phyloP scores from a whole-genome alignment of 64 coral and sea anemone species.

The Anthopleura sola region DNA sequence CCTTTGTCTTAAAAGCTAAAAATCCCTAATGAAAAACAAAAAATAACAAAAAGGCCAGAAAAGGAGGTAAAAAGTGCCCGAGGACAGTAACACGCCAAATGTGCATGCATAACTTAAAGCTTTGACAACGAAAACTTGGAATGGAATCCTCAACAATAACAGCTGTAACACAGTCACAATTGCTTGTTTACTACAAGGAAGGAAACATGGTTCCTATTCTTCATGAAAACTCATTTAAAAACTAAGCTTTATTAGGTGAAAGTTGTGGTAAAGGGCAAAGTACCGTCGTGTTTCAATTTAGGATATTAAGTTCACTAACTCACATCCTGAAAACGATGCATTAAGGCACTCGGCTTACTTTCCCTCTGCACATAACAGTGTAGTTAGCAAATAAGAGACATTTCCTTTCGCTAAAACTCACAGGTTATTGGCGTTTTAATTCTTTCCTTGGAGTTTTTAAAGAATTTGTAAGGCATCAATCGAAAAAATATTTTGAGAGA shows the following conservation, averaged over 20 bases:
- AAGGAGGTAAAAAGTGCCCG: background rate
- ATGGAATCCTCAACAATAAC: background rate
- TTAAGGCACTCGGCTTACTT: constrained; percentile 16
- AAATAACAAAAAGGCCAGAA: background rate
- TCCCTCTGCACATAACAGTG: background rate
- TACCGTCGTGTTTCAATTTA: constrained; percentile 13
- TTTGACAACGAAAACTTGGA: background rate
- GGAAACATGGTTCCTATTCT: background rate
- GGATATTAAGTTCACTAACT: constrained; percentile 19
- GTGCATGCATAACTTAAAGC: background rate
- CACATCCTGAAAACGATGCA: constrained; percentile 22
- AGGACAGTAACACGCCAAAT: background rate
- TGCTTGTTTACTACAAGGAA: constrained; percentile 16
- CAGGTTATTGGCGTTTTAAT: background rate
- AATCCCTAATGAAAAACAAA: background rate
- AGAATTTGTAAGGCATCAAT: background rate
- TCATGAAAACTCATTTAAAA: constrained; percentile 29
- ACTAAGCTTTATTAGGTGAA: constrained; percentile 22
- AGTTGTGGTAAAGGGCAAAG: background rate
- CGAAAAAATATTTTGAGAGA: background rate
- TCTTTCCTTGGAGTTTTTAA: background rate
- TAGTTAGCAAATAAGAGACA: constrained; percentile 6
- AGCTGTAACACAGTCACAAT: constrained; percentile 5
- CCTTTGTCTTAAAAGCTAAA: background rate
- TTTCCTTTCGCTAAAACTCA: background rate